phyloP scores from a whole-genome alignment of 2,113 vertebrate species.

The Balaenoptera acutorostrata region DNA sequence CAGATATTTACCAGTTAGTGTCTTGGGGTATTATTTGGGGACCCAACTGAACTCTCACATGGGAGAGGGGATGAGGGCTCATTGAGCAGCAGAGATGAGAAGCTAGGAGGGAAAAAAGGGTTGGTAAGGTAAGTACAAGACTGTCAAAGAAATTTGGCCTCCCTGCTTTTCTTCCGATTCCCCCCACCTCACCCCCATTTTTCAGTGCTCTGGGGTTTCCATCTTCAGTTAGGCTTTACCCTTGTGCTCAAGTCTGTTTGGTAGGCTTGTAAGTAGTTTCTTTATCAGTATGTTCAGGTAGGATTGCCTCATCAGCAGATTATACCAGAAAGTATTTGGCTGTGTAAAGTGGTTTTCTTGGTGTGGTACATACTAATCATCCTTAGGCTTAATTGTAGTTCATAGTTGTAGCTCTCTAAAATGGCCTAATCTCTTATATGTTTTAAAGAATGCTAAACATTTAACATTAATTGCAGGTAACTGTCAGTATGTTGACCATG shows the following conservation, averaged over 20 bases:
- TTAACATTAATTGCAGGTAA: not conserved
- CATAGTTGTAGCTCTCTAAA: not conserved
- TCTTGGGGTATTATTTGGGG: not conserved
- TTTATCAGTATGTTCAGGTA: not conserved
- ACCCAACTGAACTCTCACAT: not conserved
- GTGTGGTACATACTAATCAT: not conserved
- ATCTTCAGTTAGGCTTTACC: not conserved
- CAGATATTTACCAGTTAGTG: not conserved
- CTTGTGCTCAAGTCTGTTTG: not conserved
- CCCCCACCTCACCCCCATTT: accelerated
- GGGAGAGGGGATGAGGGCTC: not conserved
- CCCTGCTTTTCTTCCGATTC: not conserved
- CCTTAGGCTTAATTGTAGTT: constrained; percentile 18
- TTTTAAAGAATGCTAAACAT: not conserved
- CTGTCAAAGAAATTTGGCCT: not conserved
- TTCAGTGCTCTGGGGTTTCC: not conserved
- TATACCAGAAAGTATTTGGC: not conserved
- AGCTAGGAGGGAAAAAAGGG: not conserved
- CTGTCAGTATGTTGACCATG: not conserved
- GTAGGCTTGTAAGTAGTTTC: not conserved
- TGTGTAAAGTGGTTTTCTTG: not conserved
- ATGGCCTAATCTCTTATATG: not conserved
- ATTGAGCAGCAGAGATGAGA: not conserved
- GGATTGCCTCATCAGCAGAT: not conserved
- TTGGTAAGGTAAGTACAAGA: not conserved